Evolutionary conservation across 2,888 invertebrate species (phyloP).

Genomic region (Drosophila lutescens): DNA sequence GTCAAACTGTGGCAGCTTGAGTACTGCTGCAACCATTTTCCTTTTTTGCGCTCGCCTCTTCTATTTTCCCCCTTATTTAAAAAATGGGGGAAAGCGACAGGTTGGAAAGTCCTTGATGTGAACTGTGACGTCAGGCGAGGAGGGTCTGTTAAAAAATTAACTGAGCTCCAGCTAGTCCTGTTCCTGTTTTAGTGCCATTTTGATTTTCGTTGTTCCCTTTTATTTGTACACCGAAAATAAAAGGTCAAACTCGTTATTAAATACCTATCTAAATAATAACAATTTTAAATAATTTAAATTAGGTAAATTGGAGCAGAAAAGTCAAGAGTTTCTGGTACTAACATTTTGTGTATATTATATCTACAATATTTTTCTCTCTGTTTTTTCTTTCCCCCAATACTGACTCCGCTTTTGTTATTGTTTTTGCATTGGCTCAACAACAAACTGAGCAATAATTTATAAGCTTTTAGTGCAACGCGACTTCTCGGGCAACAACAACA

Average conservation of each 20-base stretch:
- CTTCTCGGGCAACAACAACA: slow-evolving; percentile 42
- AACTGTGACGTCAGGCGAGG: slow-evolving; percentile 49
- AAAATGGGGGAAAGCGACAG: slow-evolving; percentile 39
- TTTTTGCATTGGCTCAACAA: slow-evolving; percentile 56
- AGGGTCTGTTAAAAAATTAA: slow-evolving; percentile 71
- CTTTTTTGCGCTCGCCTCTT: slow-evolving; percentile 5
- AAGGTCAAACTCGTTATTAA: too few relatives aligned
- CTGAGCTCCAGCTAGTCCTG: slow-evolving; percentile 52
- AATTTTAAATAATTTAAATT: too few relatives aligned
- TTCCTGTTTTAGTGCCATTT: slow-evolving; percentile 41
- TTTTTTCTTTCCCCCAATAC: background rate
- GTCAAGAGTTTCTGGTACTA: too few relatives aligned
- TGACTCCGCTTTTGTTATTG: slow-evolving; percentile 14
- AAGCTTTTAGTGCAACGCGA: slow-evolving; percentile 74
- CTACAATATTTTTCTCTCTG: background rate
- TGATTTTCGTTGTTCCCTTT: slow-evolving; percentile 18
- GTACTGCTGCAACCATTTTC: slow-evolving; percentile 39
- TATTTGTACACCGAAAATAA: background rate
- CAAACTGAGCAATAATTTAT: slow-evolving; percentile 71
- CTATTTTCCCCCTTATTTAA: slow-evolving; percentile 9
- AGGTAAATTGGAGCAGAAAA: too few relatives aligned
- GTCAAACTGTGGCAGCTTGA: slow-evolving; percentile 45
- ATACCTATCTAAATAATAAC: too few relatives aligned
- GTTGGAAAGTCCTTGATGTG: slow-evolving; percentile 41
- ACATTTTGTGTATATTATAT: background rate